Base-by-base conservation (phyloP, 2,797 vertebrate species). In the Anguilla obscura region DNA sequence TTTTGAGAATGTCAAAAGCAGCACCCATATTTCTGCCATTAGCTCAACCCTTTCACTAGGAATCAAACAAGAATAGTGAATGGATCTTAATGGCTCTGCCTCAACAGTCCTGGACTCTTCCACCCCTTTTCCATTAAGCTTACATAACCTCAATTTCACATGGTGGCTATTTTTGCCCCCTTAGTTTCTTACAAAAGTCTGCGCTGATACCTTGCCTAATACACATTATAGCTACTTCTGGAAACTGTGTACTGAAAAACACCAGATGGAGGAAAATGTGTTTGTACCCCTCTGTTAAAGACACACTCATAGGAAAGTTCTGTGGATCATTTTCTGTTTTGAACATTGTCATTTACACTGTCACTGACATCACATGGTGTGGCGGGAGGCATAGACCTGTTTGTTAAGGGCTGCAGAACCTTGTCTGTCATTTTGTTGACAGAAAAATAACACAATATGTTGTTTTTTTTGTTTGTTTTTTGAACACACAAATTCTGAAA, bases 51-150 rank as follows among this genome's bases (percentile, higher is more conserved):
- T 79, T 85, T 79, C 50, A 58, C 10, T 10, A 33, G 27, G 76
- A 82, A 80, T 80, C 76, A 80, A 80, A 80, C 76, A 66, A 18
- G 63, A 50, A 85, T 16, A 21, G 21, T 85, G 84, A 88, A 88
- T 48, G 50, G 87, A 56, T 33, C 24, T 85, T 85, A 86, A 86
- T 88, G 71, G 84, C 69, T 50, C 56, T 63, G 84, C 84, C 40
- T 63, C 56, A 79, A 27, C 84, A 85, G 69, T 56, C 40, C 52
- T 80, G 33, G n/a, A 76, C 14, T 50, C 84, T 58, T 85, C 52
- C 36, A 36, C 9, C 54, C 24, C 36, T 58, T 69, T 66, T 40
- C 87, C 87, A 88, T 86, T 85, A 60, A 87, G 63, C 80, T 87
- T 87, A 87, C 52, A 14, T 58, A 85, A 85, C 60, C 48, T 66